Evolutionary conservation across 2,888 invertebrate genomes (phyloP).

Genomic region (Icerya purchasi): DNA sequence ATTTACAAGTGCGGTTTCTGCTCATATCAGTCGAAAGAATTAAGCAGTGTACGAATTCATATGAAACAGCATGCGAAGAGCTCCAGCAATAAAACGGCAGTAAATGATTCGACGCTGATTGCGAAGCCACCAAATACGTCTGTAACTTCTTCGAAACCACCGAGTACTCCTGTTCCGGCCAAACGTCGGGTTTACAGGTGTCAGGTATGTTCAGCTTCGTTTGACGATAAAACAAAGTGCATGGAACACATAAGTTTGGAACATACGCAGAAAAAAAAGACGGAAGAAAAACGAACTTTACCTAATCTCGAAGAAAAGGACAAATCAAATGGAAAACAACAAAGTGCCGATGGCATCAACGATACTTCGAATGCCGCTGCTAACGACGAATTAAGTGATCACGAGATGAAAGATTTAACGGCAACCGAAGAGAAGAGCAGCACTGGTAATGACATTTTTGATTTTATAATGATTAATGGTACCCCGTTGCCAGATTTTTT

Average conservation of each 20-base stretch:
- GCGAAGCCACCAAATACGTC: not conserved
- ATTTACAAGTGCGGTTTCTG: constrained; percentile 18
- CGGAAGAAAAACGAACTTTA: constrained; percentile 7
- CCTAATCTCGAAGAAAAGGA: not conserved
- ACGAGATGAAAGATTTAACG: too few relatives aligned
- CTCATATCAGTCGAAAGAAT: constrained; percentile 16
- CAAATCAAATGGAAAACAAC: too few relatives aligned
- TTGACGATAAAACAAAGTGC: constrained; percentile 15
- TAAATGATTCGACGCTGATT: not conserved
- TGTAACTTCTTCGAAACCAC: constrained; percentile 1
- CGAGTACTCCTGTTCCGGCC: constrained; percentile 2
- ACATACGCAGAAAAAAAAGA: constrained; percentile 12
- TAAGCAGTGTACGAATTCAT: constrained; percentile 14
- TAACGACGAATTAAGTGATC: not conserved
- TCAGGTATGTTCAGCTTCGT: constrained; percentile 16
- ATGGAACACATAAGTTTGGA: constrained; percentile 16
- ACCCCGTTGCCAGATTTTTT: too few relatives aligned
- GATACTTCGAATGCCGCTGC: not conserved
- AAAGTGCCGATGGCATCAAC: too few relatives aligned
- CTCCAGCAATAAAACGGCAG: constrained; percentile 13
- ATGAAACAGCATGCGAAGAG: constrained; percentile 14
- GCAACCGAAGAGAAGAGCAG: too few relatives aligned
- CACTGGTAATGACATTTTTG: too few relatives aligned
- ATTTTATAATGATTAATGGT: too few relatives aligned
- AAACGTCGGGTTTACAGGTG: constrained; percentile 15